Base-by-base conservation (phyloP, 2,797 vertebrate genomes). In the Mallotus villosus region DNA sequence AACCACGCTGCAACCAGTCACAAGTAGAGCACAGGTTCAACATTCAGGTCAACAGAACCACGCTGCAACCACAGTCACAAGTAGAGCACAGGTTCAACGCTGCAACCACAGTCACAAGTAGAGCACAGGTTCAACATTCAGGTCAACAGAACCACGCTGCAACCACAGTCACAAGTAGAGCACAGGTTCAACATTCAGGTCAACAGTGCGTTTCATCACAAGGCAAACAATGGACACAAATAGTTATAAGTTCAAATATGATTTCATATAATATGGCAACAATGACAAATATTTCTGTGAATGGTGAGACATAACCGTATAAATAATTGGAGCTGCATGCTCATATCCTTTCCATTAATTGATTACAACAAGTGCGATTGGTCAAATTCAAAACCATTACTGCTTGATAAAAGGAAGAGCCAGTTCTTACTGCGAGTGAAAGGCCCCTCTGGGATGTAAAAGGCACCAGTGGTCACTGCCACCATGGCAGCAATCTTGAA, bases 361-460 rank as follows among this genome's bases (percentile, higher is more conserved):
- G 21, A 61, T 25, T 11, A 61, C n/a, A 14, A 7, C 6, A 9
- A n/a, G 55, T 25, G 22, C 27, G 11, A 25, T 14, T 24, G 22
- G 9, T 17, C 1, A 24, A 61, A 61, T 61, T 59, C 6, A 3
- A 25, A 21, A 12, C 19, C 17, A 55, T 25, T 17, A 55, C 16
- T 55, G 17, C 16, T 17, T 55, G 16, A 55, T 5, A 55, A 55
- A n/a, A 34, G 6, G 7, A 17, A 5, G 51, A 55, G 1, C 5
- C 6, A 55, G 51, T n/a, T 82, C 90, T 88, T 90, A 93, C 91
- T 72, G 71, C 74, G 79, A 51, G 93, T 96, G 79, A 99, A 98
- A 84, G 85, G 84, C 63, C 92, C 91, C 63, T 96, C 95, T 1
- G 97, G 97, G 79, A 99, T 97, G 81, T 96, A 96, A 90, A 99